These are phyloP conservation scores for Echinometra lucunter DNA, from an alignment of 53 echinoderm and acorn worm species.

Conservation along the genomic window DNA sequence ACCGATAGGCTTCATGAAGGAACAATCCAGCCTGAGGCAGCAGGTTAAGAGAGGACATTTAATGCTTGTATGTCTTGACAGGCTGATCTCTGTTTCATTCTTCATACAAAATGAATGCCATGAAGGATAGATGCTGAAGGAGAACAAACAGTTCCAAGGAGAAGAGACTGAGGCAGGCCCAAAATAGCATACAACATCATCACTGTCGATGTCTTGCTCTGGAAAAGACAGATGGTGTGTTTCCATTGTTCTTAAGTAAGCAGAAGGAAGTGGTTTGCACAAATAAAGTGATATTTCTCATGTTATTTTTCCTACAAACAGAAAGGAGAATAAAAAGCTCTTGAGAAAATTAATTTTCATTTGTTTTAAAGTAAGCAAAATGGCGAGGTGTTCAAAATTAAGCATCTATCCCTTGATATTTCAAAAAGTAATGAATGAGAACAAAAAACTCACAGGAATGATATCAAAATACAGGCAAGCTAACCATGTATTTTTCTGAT, in stretches of 20 bases:
- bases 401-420: too few species aligned
- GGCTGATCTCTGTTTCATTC: neutral
- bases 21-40: neutral
- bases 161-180: neutral
- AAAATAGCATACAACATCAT: neutral
- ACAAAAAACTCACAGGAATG: neutral
- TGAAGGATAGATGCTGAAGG: neutral
- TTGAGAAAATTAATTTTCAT: too few species aligned
- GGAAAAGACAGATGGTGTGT: neutral
- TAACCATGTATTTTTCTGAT: too few species aligned
- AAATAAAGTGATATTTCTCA: neutral
- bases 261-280: neutral
- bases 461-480: too few species aligned
- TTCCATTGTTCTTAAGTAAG: neutral
- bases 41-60: too few species aligned
- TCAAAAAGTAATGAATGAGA: neutral
- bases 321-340: neutral
- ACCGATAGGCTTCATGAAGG: too few species aligned
- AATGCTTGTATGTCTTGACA: neutral
- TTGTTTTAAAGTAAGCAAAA: too few species aligned
- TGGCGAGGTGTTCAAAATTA: too few species aligned
- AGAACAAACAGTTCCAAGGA: neutral
- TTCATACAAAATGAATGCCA: conserved; percentile 4
- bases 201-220: neutral
- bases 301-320: neutral